Evolutionary conservation across 2,797 vertebrate species (phyloP), one percentile per base, ranked within the genome.

Genomic region (Heterohyrax brucei): DNA sequence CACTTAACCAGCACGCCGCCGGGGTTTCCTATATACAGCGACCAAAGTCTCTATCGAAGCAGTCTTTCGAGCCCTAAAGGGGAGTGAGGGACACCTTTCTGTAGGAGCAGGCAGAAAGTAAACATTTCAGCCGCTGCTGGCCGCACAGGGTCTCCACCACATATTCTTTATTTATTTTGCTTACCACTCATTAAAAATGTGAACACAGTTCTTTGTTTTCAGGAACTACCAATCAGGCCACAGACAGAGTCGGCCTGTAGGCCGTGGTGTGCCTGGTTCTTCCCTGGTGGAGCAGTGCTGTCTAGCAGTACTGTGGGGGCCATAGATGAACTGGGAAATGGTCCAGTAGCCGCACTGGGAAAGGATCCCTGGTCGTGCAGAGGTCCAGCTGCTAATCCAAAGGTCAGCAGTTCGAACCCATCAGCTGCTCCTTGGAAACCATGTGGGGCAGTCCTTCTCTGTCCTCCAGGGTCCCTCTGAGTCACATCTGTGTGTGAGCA

Each of bases 191-290:
- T 82, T 91, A 76, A 92, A 95, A 91, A 79, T 68, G 26, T 56
- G 39, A 88, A 84, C 76, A 66, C 26, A 26, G 33, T 88, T 90
- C 83, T 87, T 59, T 50, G 48, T 50, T 91, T 91, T 73, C 59
- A 64, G 79, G 33, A 10, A 81, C 7, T 81, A 56, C 77, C 84
- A 72, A 70, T 78, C n/a, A 76, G 86, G 7, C 59, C 16, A 1
- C 19, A 56, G 61, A 56, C 72, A 48, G 24, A 33, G 62, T 48
- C 83, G 87, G 14, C 6, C 44, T 83, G 12, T 3, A 22, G 18
- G 28, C 14, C 26, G 30, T 39, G 2, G 33, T 84, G 78, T 64
- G 46, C 56, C 48, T 73, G 66, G 61, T 8, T 92, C 44, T 64
- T 61, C 75, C 13, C 7, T 44, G 70, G 75, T 44, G 70, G 75